Conservation (phyloP, 1,140 invertebrate species). For the Habropoda laboriosa region DNA sequence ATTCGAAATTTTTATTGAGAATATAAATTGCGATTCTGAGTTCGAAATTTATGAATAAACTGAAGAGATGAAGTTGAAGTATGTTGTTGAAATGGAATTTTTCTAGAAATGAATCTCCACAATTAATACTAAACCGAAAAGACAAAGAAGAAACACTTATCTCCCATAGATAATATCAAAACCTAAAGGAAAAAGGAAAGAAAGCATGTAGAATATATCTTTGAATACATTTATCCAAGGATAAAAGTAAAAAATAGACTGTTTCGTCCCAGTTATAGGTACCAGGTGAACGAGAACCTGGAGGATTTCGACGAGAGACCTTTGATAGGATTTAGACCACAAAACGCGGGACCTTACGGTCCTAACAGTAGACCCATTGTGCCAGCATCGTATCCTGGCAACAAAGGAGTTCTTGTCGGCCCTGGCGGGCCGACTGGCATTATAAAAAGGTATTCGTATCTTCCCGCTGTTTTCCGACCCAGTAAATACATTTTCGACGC, state of each 20-base stretch:
- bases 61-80: too few species aligned
- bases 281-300: constrained; percentile 56
- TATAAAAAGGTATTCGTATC: constrained; percentile 61
- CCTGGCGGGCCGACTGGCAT: constrained; percentile 68
- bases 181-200: background rate
- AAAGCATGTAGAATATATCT: background rate
- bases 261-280: constrained; percentile 52
- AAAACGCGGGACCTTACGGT: constrained; percentile 66
- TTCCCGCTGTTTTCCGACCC: constrained; percentile 25
- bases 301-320: constrained; percentile 34
- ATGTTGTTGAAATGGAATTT: too few species aligned
- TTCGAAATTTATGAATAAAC: too few species aligned
- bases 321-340: constrained; percentile 62
- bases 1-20: too few species aligned
- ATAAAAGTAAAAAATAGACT: background rate
- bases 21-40: too few species aligned
- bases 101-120: too few species aligned
- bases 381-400: constrained; percentile 41
- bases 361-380: constrained; percentile 61
- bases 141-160: too few species aligned
- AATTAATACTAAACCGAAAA: too few species aligned
- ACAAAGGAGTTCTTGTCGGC: constrained; percentile 64
- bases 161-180: too few species aligned
- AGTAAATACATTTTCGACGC: constrained; percentile 21
- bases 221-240: too few species aligned